Evolutionary conservation across 2,888 invertebrate genomes (phyloP).

Genomic region (Micoletzkya japonica): DNA sequence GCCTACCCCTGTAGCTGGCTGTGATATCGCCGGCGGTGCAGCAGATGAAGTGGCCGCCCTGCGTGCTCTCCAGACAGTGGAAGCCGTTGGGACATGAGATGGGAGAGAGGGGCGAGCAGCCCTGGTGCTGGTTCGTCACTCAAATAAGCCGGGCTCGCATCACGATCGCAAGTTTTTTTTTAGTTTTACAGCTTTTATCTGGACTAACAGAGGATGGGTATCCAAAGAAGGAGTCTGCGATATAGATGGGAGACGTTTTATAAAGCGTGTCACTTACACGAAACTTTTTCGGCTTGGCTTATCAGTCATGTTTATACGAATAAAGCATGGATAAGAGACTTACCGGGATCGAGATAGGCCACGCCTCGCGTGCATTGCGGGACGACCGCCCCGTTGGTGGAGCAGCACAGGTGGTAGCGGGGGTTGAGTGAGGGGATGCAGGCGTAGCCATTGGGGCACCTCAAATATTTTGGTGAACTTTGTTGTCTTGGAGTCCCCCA

Average conservation of each 20-base stretch:
- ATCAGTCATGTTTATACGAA: no score
- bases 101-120: constrained; percentile 45
- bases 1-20: constrained; percentile 42
- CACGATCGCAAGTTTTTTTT: no score
- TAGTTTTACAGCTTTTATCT: no score
- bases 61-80: constrained; percentile 48
- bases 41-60: constrained; percentile 49
- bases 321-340: neutral
- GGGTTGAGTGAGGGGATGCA: constrained; percentile 55
- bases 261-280: no score
- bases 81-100: constrained; percentile 51
- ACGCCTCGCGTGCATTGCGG: constrained; percentile 58
- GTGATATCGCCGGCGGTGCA: constrained; percentile 52
- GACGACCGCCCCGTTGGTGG: constrained; percentile 32
- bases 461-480: neutral
- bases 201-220: no score
- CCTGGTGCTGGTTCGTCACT: constrained; percentile 36
- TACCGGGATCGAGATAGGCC: constrained; percentile 55
- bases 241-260: no score
- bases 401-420: constrained; percentile 58
- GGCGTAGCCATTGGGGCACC: constrained; percentile 50
- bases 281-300: no score
- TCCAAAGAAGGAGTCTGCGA: no score
- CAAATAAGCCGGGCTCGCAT: no score
- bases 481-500: no score